A percentile compares a stretch with the other conserved stretches of the same genome.
Evolutionary conservation across 2,113 vertebrate species (phyloP).

Genomic region (Okapia johnstoni): DNA sequence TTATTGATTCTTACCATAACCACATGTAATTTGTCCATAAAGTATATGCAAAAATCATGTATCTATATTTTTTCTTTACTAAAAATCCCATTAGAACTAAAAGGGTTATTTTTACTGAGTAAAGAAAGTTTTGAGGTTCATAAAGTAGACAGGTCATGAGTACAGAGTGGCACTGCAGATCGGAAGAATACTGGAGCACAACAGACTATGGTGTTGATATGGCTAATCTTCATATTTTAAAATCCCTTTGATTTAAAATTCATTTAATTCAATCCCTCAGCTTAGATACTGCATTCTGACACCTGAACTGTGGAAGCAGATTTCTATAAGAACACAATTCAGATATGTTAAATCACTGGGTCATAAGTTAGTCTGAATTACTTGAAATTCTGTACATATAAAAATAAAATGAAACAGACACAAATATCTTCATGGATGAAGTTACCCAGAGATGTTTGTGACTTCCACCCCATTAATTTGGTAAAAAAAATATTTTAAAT

Average conservation of each 20-base stretch:
- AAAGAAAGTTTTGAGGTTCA: not conserved
- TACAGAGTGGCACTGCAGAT: not conserved
- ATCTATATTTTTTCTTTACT: not conserved
- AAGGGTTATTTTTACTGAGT: not conserved
- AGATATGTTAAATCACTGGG: conserved; percentile 20
- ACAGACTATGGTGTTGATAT: not conserved
- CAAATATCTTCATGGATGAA: not conserved
- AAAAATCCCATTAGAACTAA: not conserved
- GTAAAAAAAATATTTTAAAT: not conserved
- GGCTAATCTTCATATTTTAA: not conserved
- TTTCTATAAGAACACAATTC: not conserved
- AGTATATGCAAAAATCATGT: not conserved
- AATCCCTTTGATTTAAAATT: not conserved
- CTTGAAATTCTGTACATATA: not conserved
- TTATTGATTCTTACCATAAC: not conserved
- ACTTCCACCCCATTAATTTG: not conserved
- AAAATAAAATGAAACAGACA: not conserved
- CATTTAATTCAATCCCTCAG: not conserved
- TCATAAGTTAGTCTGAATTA: not conserved
- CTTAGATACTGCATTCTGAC: not conserved
- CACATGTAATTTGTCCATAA: not conserved
- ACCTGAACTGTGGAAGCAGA: not conserved
- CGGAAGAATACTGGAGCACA: not conserved
- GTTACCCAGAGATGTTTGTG: not conserved
- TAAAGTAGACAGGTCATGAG: not conserved